A percentile compares a stretch with the other conserved stretches of the same genome.
These are phyloP conservation scores for Epinephelus fuscoguttatus DNA, from an alignment of 2,113 vertebrate genomes.

Conservation along the genomic window DNA sequence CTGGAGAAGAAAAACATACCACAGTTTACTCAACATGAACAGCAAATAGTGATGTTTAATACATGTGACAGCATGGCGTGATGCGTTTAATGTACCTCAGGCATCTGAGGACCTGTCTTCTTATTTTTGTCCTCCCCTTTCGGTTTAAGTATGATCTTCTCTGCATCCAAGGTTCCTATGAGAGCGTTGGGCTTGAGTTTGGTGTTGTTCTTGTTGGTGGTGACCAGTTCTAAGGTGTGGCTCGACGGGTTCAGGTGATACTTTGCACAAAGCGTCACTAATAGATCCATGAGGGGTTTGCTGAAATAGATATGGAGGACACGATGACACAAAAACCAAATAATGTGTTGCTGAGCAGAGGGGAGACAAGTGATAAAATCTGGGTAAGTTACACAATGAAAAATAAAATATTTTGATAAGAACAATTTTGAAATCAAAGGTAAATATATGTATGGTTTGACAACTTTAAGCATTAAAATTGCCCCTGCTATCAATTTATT, in stretches of 20 bases:
- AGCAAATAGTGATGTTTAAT: background rate
- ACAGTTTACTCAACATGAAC: background rate
- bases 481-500: no score
- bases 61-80: background rate
- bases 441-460: no score
- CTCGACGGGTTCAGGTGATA: conserved; percentile 96
- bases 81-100: conserved; percentile 88
- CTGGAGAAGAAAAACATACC: conserved; percentile 73
- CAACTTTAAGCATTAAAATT: no score
- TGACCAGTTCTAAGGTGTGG: conserved; percentile 92
- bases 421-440: background rate
- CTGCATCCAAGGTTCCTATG: conserved; percentile 92
- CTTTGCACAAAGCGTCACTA: conserved; percentile 94
- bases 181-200: conserved; percentile 96
- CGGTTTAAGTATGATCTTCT: conserved; percentile 92
- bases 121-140: conserved; percentile 92
- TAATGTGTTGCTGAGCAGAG: background rate
- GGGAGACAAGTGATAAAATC: background rate
- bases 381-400: background rate
- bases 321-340: background rate
- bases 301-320: conserved; percentile 82
- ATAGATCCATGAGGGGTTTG: conserved; percentile 96
- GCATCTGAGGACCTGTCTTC: conserved; percentile 90
- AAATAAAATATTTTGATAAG: background rate
- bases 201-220: conserved; percentile 88